Base-by-base conservation (phyloP, 2,797 vertebrate genomes). In the Halcyon chelicuti region DNA sequence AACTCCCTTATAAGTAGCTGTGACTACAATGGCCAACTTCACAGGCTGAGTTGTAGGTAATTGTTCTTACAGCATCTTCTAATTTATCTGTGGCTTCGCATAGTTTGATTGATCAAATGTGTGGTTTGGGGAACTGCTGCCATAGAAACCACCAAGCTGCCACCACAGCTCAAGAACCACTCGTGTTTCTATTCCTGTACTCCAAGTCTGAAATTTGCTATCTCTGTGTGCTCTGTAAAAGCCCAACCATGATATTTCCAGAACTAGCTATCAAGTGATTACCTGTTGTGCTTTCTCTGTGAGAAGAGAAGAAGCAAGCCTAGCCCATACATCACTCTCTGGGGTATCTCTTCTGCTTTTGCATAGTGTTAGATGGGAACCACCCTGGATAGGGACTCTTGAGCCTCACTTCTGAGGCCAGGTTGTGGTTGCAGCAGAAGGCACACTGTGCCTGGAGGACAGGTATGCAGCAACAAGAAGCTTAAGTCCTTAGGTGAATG, bases 71-170 rank as follows among this genome's bases (percentile, higher is more conserved):
- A 92, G 37, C 55, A 81, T 88, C 77, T 93, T 94, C 60, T 76
- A 89, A 70, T 77, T 92, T 31, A 35, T 79, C 49, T 67, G 63
- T 94, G 88, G 60, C 60, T 92, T 89, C 26, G 29, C 4, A 4
- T 46, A 63, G 33, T 71, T 82, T 76, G 60, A 73, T 79, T 71
- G 71, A 93, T 92, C 58, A 71, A 70, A 84, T 7, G 14, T 1
- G 1, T 92, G 55, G 51, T 87, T 95, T 94, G 33, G 71, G 57
- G 55, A 88, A 54, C 60, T 79, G 47, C 77, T 91, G 86, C 81
- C 49, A 72, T 68, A 80, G 81, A 93, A 96, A 93, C 87, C 58
- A 90, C 86, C 22, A 70, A 82, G 63, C 60, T 76, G 31, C 83
- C 49, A 91, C 79, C 75, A 67, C 33, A 87, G 47, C 67, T 67